Conservation (phyloP, 2,113 vertebrate species). For the Trichechus manatus region DNA sequence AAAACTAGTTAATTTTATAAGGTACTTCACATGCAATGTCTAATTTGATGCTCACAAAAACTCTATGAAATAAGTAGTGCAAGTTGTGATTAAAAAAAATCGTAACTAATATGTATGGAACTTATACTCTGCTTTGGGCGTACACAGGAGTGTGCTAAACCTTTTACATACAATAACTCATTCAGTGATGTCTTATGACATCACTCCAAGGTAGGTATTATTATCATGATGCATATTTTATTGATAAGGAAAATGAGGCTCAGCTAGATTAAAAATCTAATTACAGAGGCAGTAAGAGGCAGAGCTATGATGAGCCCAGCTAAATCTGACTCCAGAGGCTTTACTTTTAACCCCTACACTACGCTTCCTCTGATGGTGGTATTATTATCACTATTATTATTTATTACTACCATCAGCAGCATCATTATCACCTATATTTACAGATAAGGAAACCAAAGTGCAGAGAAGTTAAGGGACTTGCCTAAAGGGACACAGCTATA, state of each 20-base stretch:
- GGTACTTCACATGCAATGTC: neutral
- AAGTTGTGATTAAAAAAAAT: conserved; percentile 25
- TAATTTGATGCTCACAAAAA: conserved; percentile 8
- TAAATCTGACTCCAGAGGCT: neutral
- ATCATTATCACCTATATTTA: neutral
- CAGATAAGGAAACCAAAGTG: conserved; percentile 20
- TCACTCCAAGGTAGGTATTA: neutral
- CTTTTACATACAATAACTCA: neutral
- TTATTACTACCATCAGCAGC: neutral
- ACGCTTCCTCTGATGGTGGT: neutral
- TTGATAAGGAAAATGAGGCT: neutral
- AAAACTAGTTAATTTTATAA: conserved; percentile 38
- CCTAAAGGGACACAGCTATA: neutral
- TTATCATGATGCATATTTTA: neutral
- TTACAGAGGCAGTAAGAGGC: neutral
- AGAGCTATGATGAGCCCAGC: neutral
- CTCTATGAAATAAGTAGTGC: neutral
- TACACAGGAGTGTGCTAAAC: neutral
- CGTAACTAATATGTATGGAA: neutral
- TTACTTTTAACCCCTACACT: neutral
- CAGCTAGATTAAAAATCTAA: conserved; percentile 3
- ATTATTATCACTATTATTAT: neutral
- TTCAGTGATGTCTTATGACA: neutral
- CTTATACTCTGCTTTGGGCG: neutral
- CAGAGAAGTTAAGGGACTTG: neutral